Percentiles rank a stretch among this genome's conserved stretches.
Evolutionary conservation across 2,888 invertebrate genomes (phyloP).

Genomic region (Trissolcus brochymenae): DNA sequence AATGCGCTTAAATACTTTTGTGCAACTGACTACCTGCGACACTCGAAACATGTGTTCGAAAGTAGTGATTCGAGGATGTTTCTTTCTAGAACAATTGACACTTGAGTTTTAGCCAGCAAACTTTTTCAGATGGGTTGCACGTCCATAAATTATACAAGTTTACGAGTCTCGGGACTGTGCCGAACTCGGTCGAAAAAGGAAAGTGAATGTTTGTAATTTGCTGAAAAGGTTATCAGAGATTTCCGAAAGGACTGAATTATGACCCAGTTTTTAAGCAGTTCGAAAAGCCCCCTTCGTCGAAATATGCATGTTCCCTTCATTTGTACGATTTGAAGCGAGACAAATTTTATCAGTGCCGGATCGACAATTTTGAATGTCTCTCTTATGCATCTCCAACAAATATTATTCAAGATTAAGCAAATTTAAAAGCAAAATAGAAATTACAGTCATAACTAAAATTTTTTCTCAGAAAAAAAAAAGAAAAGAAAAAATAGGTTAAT

Average conservation of each 20-base stretch:
- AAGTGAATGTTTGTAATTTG: neutral
- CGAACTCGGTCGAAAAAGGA: neutral
- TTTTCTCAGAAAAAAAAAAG: no score
- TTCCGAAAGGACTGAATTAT: slow-evolving; percentile 9
- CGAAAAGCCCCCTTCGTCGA: neutral
- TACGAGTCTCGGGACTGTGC: neutral
- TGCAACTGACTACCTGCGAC: slow-evolving; percentile 10
- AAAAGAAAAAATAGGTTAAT: no score
- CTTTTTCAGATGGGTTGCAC: slow-evolving; percentile 14
- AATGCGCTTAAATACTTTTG: slow-evolving; percentile 18
- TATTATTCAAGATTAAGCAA: no score
- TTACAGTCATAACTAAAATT: no score
- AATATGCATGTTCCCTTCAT: neutral
- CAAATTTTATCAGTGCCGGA: neutral
- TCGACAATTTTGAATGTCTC: neutral
- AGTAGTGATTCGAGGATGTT: slow-evolving; percentile 7
- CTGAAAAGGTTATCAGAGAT: slow-evolving; percentile 14
- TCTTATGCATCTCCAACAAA: no score
- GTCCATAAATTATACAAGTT: slow-evolving; percentile 24
- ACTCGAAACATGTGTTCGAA: slow-evolving; percentile 5
- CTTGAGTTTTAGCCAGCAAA: slow-evolving; percentile 1
- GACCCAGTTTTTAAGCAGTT: slow-evolving; percentile 9
- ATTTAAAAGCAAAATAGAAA: no score
- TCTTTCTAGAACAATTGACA: slow-evolving; percentile 29
- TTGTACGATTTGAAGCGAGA: neutral